Evolutionary conservation across 2,113 vertebrate genomes (phyloP).

Genomic region (Pomatostomus ruficeps): DNA sequence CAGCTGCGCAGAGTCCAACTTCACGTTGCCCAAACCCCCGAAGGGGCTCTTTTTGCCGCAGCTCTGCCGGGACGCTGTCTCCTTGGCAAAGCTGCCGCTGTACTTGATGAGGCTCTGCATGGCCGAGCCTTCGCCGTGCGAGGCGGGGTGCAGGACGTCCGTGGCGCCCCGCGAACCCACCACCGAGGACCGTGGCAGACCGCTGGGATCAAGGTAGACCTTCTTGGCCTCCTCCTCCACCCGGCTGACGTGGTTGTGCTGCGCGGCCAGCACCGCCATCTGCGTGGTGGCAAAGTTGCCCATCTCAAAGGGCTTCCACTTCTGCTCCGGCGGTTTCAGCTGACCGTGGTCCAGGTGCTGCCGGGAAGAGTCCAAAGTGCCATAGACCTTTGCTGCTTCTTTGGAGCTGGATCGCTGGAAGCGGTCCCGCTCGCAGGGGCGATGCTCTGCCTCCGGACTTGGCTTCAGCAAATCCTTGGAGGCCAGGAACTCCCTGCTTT

Average conservation of each 20-base stretch:
- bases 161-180: constrained; percentile 35
- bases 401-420: constrained; percentile 63
- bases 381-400: constrained; percentile 71
- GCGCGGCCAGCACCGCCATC: constrained; percentile 88
- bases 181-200: constrained; percentile 69
- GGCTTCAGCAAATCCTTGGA: constrained; percentile 82
- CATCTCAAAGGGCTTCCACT: constrained; percentile 92
- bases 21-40: constrained; percentile 87
- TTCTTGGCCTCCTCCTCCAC: constrained; percentile 83
- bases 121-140: constrained; percentile 83
- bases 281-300: constrained; percentile 89
- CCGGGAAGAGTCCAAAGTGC: constrained; percentile 70
- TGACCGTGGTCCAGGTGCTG: constrained; percentile 63
- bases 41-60: constrained; percentile 86
- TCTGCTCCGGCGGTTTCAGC: constrained; percentile 75
- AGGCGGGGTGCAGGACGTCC: constrained; percentile 37
- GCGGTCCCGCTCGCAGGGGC: constrained; percentile 70
- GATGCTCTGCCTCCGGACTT: constrained; percentile 73
- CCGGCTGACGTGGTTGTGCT: constrained; percentile 82
- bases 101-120: constrained; percentile 99
- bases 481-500: constrained; percentile 75
- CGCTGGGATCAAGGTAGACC: constrained; percentile 80
- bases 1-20: constrained; percentile 65
- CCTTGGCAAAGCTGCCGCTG: constrained; percentile 90
- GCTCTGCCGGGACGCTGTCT: constrained; percentile 74